These are phyloP conservation scores for Drosophila pruinosa DNA, from an alignment of 1,140 invertebrate genomes.

Conservation along the genomic window DNA sequence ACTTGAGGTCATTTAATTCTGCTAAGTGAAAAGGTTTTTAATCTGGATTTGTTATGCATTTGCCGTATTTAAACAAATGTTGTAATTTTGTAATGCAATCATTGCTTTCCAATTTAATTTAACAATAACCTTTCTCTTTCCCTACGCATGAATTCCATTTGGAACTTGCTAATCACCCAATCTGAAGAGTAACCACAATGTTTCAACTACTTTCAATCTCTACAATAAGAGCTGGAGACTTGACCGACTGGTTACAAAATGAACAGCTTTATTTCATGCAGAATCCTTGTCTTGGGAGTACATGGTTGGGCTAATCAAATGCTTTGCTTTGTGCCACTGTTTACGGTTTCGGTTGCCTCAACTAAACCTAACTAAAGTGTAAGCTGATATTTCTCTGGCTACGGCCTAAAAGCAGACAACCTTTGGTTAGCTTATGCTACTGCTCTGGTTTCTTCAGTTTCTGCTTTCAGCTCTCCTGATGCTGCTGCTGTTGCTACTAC, in stretches of 20 bases:
- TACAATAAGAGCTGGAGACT: neutral
- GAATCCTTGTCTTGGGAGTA: slow-evolving; percentile 1
- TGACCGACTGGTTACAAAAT: slow-evolving; percentile 14
- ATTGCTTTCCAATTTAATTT: too few species aligned
- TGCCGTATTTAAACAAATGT: neutral
- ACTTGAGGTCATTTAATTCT: slow-evolving; percentile 10
- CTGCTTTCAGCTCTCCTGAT: neutral
- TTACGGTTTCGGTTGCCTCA: slow-evolving; percentile 59
- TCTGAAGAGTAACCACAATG: slow-evolving; percentile 1
- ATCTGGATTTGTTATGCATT: neutral
- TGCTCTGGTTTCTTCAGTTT: slow-evolving; percentile 6
- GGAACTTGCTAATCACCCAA: neutral
- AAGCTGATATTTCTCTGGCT: slow-evolving; percentile 46
- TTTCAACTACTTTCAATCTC: neutral
- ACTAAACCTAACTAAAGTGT: slow-evolving; percentile 47
- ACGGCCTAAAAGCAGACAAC: slow-evolving; percentile 4
- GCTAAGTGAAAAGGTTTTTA: neutral
- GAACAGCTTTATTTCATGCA: slow-evolving; percentile 31
- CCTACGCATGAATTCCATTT: too few species aligned
- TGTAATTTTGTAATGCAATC: neutral
- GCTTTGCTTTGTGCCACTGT: slow-evolving; percentile 66
- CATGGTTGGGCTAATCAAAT: slow-evolving; percentile 55
- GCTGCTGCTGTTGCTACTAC: neutral
- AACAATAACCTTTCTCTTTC: too few species aligned
- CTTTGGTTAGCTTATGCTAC: slow-evolving; percentile 2